phyloP scores from a whole-genome alignment of 2,888 invertebrate species.

The Oeneis ivallda region DNA sequence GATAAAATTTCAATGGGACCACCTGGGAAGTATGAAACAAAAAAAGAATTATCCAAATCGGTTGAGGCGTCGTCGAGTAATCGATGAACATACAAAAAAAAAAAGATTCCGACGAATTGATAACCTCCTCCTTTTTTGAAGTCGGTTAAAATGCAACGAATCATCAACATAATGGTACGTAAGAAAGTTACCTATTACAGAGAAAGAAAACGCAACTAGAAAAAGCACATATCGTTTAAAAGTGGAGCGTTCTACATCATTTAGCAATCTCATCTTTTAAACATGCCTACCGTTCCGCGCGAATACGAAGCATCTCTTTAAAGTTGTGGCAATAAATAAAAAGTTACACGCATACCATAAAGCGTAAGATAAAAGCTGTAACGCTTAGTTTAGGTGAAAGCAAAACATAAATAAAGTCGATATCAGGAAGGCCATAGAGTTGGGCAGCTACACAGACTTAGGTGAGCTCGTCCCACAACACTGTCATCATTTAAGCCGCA shows the following conservation, averaged over 20 bases:
- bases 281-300: constrained; percentile 35
- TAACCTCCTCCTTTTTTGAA: no score
- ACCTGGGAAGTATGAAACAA: no score
- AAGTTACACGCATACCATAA: constrained; percentile 37
- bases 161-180: not conserved
- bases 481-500: constrained; percentile 79
- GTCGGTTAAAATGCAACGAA: no score
- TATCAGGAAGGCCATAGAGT: constrained; percentile 39
- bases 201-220: constrained; percentile 1
- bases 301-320: constrained; percentile 36
- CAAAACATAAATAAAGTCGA: constrained; percentile 42
- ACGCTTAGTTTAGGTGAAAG: constrained; percentile 33
- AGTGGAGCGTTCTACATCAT: constrained; percentile 35
- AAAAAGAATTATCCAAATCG: no score
- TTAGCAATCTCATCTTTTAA: constrained; percentile 38
- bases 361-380: constrained; percentile 35
- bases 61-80: no score
- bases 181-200: not conserved
- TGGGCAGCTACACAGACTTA: constrained; percentile 45
- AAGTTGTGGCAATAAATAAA: constrained; percentile 38
- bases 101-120: no score
- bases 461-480: constrained; percentile 60
- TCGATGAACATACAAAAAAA: no score
- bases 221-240: constrained; percentile 23
- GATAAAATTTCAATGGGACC: no score